Evolutionary conservation across 2,888 invertebrate genomes (phyloP).

Genomic region (Hanleya hanleyi): DNA sequence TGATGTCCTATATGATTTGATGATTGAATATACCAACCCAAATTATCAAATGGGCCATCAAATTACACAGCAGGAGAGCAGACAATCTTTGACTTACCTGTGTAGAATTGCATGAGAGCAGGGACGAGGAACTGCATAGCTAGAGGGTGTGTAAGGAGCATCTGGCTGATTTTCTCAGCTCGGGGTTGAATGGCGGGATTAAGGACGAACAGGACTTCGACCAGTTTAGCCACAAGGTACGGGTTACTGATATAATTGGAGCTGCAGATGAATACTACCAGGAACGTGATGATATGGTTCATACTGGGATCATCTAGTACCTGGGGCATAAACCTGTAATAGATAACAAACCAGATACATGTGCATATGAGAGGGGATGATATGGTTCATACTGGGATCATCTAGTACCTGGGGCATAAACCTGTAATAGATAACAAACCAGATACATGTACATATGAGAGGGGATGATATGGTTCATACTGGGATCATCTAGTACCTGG

Average conservation of each 20-base stretch:
- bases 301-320: constrained; percentile 57
- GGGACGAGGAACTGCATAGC: constrained; percentile 88
- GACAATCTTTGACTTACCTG: constrained; percentile 78
- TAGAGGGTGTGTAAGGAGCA: constrained; percentile 91
- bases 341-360: too few species aligned
- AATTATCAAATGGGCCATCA: too few species aligned
- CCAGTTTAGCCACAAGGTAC: constrained; percentile 96
- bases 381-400: too few species aligned
- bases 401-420: too few species aligned
- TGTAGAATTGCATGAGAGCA: constrained; percentile 98
- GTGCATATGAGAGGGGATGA: too few species aligned
- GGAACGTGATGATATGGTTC: constrained; percentile 84
- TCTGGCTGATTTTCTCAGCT: constrained; percentile 78
- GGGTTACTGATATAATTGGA: constrained; percentile 95
- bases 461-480: too few species aligned
- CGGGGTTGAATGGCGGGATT: constrained; percentile 76
- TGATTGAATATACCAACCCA: too few species aligned
- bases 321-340: constrained; percentile 58
- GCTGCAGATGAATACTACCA: constrained; percentile 91
- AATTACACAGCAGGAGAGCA: too few species aligned
- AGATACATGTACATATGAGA: too few species aligned
- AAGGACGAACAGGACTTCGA: constrained; percentile 83
- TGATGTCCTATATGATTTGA: too few species aligned
- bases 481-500: too few species aligned
- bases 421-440: too few species aligned